These are phyloP conservation scores for Bombus difficillimus DNA, from an alignment of 1,140 invertebrate genomes.

Conservation along the genomic window DNA sequence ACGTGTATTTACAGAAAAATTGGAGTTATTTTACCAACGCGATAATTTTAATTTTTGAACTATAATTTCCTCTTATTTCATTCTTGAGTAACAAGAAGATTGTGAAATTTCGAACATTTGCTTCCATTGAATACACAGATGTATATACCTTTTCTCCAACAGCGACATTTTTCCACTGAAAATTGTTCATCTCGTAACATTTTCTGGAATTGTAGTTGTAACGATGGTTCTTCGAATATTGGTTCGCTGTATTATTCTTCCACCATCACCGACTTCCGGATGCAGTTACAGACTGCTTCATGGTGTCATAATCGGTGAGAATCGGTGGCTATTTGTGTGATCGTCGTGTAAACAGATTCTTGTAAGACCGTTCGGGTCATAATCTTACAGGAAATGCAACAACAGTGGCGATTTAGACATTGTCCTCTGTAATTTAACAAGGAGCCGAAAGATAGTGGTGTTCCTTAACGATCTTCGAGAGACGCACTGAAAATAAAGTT, in stretches of 20 bases:
- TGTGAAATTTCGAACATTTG: too few species aligned
- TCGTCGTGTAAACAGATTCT: conserved; percentile 44
- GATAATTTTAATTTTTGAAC: too few species aligned
- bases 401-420: conserved; percentile 43
- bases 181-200: background rate
- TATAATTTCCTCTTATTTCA: too few species aligned
- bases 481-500: conserved; percentile 3
- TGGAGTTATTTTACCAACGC: too few species aligned
- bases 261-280: conserved; percentile 51
- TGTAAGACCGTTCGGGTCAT: conserved; percentile 34
- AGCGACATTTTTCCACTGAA: background rate
- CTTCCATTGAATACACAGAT: background rate
- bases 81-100: too few species aligned
- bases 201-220: background rate
- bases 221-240: conserved; percentile 37
- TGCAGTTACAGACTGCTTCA: conserved; percentile 41
- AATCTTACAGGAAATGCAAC: conserved; percentile 10
- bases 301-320: conserved; percentile 45
- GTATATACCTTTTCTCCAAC: background rate
- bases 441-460: conserved; percentile 13
- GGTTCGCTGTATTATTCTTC: conserved; percentile 20
- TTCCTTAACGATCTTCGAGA: conserved; percentile 20
- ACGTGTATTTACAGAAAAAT: too few species aligned
- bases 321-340: conserved; percentile 55
- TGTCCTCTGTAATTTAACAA: conserved; percentile 57